These are phyloP conservation scores for Rhinichthys osculus DNA, from an alignment of 2,797 vertebrate species.

Conservation along the genomic window DNA sequence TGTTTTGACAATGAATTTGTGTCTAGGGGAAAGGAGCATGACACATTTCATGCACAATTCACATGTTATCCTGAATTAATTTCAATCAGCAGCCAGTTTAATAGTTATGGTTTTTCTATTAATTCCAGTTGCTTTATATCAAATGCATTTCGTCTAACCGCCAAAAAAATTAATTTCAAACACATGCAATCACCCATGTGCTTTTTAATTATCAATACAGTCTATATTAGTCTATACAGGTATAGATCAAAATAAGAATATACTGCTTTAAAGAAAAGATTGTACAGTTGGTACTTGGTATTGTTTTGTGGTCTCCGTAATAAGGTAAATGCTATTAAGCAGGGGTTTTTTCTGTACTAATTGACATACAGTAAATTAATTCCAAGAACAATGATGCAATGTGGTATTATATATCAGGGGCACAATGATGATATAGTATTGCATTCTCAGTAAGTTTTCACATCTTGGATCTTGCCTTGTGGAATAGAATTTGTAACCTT, in stretches of 20 bases:
- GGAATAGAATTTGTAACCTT: neutral
- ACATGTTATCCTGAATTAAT: neutral
- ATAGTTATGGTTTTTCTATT: neutral
- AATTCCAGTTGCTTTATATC: neutral
- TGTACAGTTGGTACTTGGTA: neutral
- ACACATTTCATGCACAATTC: neutral
- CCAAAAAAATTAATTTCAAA: neutral
- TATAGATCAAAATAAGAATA: neutral
- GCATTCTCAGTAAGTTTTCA: slow-evolving; percentile 17
- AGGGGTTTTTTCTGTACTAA: neutral
- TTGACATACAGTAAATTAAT: neutral
- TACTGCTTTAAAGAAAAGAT: neutral
- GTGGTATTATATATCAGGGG: neutral
- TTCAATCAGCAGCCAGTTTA: neutral
- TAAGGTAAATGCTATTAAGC: neutral
- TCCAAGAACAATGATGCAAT: neutral
- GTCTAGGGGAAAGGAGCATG: neutral
- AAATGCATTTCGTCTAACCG: neutral
- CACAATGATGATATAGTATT: neutral
- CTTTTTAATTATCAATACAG: slow-evolving; percentile 22
- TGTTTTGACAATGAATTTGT: neutral
- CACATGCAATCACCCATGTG: neutral
- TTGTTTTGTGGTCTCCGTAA: neutral
- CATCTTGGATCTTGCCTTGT: slow-evolving; percentile 11
- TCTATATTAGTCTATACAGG: neutral